phyloP scores from a whole-genome alignment of 2,113 vertebrate genomes.

The Tiliqua scincoides region DNA sequence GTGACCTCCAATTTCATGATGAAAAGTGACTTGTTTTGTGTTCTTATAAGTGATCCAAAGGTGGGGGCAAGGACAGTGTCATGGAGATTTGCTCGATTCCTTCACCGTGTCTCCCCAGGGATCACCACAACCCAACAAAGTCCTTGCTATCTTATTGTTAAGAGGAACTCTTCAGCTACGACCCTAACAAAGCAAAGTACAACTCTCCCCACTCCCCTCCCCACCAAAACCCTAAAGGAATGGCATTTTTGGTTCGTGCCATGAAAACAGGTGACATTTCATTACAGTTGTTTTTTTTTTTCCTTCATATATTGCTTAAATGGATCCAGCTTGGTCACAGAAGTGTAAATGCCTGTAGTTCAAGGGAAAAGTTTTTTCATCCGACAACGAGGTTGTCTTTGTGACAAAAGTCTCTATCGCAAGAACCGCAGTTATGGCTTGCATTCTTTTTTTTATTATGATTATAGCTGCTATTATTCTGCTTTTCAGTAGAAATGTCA shows the following conservation, averaged over 20 bases:
- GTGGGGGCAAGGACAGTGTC: too few species aligned
- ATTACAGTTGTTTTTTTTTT: slow-evolving; percentile 50
- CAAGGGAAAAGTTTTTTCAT: slow-evolving; percentile 64
- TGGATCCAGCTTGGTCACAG: slow-evolving; percentile 64
- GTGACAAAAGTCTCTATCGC: slow-evolving; percentile 72
- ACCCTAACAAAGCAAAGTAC: slow-evolving; percentile 2
- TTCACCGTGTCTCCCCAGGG: too few species aligned
- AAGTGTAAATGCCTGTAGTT: slow-evolving; percentile 53
- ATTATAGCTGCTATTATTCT: slow-evolving; percentile 71
- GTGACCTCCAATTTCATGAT: too few species aligned
- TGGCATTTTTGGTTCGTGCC: slow-evolving; percentile 51
- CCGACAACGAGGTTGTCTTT: slow-evolving; percentile 73
- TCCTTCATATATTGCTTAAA: slow-evolving; percentile 44
- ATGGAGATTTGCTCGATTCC: too few species aligned
- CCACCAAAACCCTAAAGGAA: slow-evolving; percentile 26
- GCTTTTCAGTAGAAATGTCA: slow-evolving; percentile 88
- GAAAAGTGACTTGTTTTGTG: too few species aligned
- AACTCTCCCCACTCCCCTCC: not conserved
- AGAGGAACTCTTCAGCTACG: slow-evolving; percentile 43
- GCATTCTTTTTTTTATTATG: slow-evolving; percentile 29
- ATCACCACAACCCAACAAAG: slow-evolving; percentile 2
- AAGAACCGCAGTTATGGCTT: slow-evolving; percentile 73
- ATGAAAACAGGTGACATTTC: slow-evolving; percentile 30
- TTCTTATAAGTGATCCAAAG: too few species aligned
- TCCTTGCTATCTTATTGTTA: slow-evolving; percentile 57